These are phyloP conservation scores for Hemibagrus wyckioides DNA, from an alignment of 2,113 vertebrate genomes.

Conservation along the genomic window DNA sequence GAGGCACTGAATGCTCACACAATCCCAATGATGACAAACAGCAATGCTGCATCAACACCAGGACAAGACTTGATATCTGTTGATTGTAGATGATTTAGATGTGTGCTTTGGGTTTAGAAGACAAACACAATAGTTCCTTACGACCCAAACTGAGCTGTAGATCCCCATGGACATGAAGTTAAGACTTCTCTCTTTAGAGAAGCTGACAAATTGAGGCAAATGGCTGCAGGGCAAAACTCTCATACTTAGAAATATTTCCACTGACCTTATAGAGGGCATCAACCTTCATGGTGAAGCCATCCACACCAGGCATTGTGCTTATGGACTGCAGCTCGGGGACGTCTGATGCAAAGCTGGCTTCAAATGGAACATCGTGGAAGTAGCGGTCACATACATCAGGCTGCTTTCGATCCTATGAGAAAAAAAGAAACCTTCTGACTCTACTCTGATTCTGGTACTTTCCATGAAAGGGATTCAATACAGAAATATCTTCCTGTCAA, in stretches of 20 bases:
- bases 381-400: constrained; percentile 87
- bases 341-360: constrained; percentile 88
- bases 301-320: constrained; percentile 87
- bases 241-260: background rate
- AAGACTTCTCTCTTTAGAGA: constrained; percentile 13
- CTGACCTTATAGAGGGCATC: constrained; percentile 94
- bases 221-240: constrained; percentile 25
- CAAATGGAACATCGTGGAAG: constrained; percentile 95
- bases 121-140: background rate
- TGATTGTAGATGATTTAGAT: background rate
- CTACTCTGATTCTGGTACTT: background rate
- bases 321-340: constrained; percentile 80
- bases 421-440: background rate
- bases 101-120: background rate
- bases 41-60: background rate
- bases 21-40: background rate
- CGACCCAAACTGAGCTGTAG: background rate
- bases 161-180: constrained; percentile 32
- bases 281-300: constrained; percentile 95
- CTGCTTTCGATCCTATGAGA: constrained; percentile 87
- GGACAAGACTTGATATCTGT: background rate
- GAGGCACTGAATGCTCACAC: background rate
- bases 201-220: constrained; percentile 23
- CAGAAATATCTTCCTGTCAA: background rate
- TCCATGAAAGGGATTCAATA: background rate